These are phyloP conservation scores for Phalacrocorax brasilianus DNA, from an alignment of 2,113 vertebrate genomes.

Conservation along the genomic window DNA sequence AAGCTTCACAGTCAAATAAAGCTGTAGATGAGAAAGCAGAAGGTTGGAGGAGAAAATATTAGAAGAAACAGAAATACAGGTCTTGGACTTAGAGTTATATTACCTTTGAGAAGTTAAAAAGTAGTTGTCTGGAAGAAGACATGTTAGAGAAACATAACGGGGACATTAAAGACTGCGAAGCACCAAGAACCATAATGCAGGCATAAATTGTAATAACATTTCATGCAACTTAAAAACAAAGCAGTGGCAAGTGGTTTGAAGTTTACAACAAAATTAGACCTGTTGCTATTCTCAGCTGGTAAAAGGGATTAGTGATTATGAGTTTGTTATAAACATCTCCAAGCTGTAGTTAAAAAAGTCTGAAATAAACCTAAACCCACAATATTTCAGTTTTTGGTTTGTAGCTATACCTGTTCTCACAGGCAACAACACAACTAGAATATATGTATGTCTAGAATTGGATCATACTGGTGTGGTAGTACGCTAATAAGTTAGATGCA, in stretches of 20 bases:
- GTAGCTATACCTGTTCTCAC: neutral
- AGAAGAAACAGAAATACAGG: neutral
- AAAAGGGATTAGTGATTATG: neutral
- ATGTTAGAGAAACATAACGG: neutral
- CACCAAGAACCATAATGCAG: neutral
- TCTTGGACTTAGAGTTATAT: neutral
- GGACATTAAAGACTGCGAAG: neutral
- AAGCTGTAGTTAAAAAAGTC: neutral
- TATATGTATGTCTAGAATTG: neutral
- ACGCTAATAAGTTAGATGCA: neutral
- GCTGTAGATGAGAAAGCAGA: neutral
- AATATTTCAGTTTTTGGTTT: neutral
- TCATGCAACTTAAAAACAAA: constrained; percentile 24
- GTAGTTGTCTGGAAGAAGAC: constrained; percentile 1
- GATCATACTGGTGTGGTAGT: neutral
- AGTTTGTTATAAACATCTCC: neutral
- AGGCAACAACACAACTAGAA: neutral
- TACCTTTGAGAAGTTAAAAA: neutral
- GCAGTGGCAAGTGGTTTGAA: neutral
- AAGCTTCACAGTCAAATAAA: neutral
- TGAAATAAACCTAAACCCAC: neutral
- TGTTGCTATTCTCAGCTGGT: neutral
- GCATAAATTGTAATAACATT: constrained; percentile 23
- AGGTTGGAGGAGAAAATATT: neutral
- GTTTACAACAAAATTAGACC: neutral